Evolutionary conservation across 2,888 invertebrate species (phyloP).

Genomic region (Rhyacophila evoluta): DNA sequence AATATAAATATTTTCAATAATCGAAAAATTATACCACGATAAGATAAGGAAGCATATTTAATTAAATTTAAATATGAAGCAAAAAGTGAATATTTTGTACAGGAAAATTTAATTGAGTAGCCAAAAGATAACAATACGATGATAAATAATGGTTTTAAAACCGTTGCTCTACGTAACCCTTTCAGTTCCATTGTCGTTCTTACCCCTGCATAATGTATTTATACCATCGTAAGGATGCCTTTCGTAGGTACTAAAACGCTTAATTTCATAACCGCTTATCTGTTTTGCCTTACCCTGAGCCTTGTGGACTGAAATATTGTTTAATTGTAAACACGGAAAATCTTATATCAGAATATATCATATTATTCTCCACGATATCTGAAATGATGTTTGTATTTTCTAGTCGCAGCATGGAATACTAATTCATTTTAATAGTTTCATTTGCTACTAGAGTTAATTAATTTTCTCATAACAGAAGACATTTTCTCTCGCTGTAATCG

Average conservation of each 20-base stretch:
- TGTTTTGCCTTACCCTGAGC: conserved; percentile 37
- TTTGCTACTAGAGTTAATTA: background rate
- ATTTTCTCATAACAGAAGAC: background rate
- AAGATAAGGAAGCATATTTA: background rate
- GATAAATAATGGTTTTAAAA: conserved; percentile 22
- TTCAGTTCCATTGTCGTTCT: conserved; percentile 1
- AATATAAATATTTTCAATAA: too few species aligned
- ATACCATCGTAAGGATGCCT: conserved; percentile 26
- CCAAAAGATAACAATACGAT: conserved; percentile 1
- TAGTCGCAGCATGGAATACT: conserved; percentile 4
- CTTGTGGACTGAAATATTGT: conserved; percentile 31
- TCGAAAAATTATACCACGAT: background rate
- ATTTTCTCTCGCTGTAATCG: background rate
- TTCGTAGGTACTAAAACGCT: conserved; percentile 42
- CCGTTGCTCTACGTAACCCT: conserved; percentile 11
- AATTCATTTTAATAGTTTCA: conserved; percentile 22
- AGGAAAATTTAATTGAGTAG: background rate
- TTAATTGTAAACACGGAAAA: conserved; percentile 35
- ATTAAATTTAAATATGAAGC: background rate
- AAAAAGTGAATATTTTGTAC: background rate
- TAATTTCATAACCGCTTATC: conserved; percentile 52
- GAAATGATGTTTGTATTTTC: conserved; percentile 22
- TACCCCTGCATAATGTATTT: conserved; percentile 31
- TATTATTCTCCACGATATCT: conserved; percentile 12
- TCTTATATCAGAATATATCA: conserved; percentile 20